These are phyloP conservation scores for Cantharis flavilabris DNA, from an alignment of 2,888 invertebrate species.

Conservation along the genomic window DNA sequence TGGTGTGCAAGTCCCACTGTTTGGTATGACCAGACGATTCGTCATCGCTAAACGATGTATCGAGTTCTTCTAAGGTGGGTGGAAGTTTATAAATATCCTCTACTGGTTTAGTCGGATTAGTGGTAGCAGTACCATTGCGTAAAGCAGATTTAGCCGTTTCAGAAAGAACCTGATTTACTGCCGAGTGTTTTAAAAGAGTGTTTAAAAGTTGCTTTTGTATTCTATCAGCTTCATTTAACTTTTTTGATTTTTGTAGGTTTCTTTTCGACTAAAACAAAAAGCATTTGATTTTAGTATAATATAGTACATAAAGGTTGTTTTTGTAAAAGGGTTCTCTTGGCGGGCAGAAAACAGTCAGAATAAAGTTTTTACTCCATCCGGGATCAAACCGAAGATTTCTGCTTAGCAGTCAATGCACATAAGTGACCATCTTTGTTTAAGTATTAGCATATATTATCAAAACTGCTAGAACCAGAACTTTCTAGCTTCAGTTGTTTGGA, in stretches of 20 bases:
- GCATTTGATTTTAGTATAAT: neutral
- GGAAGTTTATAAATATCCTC: constrained; percentile 74
- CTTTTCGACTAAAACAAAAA: constrained; percentile 68
- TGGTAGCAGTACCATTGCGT: constrained; percentile 47
- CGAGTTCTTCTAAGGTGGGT: constrained; percentile 58
- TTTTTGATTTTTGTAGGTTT: constrained; percentile 72
- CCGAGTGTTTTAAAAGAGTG: constrained; percentile 77
- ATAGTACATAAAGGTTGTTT: too few species aligned
- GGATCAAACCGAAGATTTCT: too few species aligned
- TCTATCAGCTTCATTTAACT: constrained; percentile 71
- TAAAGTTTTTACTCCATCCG: too few species aligned
- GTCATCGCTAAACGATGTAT: constrained; percentile 48
- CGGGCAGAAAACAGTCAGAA: too few species aligned
- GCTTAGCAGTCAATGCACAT: too few species aligned
- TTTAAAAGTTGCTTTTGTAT: constrained; percentile 74
- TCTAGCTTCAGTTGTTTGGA: too few species aligned
- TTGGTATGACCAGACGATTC: constrained; percentile 54
- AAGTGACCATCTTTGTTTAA: too few species aligned
- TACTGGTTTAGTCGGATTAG: constrained; percentile 42
- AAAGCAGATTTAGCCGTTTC: constrained; percentile 57
- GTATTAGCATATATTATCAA: too few species aligned
- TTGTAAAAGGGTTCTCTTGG: too few species aligned
- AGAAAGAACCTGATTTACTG: constrained; percentile 70
- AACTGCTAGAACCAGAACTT: too few species aligned
- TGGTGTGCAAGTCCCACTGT: constrained; percentile 70